These are phyloP conservation scores for Parazoanthus atlanticus DNA, from an alignment of 92 coral and sea anemone species.

Conservation along the genomic window DNA sequence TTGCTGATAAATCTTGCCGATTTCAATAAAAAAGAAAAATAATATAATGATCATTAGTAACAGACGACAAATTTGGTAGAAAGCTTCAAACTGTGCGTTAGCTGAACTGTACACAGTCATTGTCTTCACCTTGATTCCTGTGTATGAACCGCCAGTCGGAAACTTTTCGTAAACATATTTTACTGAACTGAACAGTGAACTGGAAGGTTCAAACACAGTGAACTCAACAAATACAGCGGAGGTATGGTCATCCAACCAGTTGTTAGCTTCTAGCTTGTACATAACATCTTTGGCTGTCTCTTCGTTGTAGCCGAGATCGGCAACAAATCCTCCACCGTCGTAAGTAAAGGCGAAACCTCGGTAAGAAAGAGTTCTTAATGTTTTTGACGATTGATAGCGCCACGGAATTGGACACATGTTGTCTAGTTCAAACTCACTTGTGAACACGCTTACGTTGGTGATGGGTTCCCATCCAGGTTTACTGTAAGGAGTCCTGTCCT, in stretches of 20 bases:
- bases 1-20: slow-evolving; percentile 76
- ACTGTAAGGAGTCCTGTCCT: slow-evolving; percentile 63
- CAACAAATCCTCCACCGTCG: slow-evolving; percentile 87
- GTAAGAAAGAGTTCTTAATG: slow-evolving; percentile 59
- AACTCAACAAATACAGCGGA: slow-evolving; percentile 75
- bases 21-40: slow-evolving; percentile 72
- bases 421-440: slow-evolving; percentile 61
- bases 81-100: slow-evolving; percentile 59
- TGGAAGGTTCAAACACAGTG: slow-evolving; percentile 81
- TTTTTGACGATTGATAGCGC: slow-evolving; percentile 64
- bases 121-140: slow-evolving; percentile 58
- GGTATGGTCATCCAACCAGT: slow-evolving; percentile 76
- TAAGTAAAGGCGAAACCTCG: slow-evolving; percentile 60
- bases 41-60: slow-evolving; percentile 71
- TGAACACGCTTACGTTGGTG: slow-evolving; percentile 55
- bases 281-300: slow-evolving; percentile 66
- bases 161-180: slow-evolving; percentile 73
- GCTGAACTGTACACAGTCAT: slow-evolving; percentile 72
- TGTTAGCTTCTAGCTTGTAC: slow-evolving; percentile 47
- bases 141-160: slow-evolving; percentile 67
- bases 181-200: slow-evolving; percentile 69
- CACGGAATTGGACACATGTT: slow-evolving; percentile 82
- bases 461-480: slow-evolving; percentile 83
- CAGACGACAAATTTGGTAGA: slow-evolving; percentile 78
- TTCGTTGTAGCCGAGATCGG: slow-evolving; percentile 82